phyloP scores from a whole-genome alignment of 2,888 invertebrate species.

The Drosophila peninsularis region DNA sequence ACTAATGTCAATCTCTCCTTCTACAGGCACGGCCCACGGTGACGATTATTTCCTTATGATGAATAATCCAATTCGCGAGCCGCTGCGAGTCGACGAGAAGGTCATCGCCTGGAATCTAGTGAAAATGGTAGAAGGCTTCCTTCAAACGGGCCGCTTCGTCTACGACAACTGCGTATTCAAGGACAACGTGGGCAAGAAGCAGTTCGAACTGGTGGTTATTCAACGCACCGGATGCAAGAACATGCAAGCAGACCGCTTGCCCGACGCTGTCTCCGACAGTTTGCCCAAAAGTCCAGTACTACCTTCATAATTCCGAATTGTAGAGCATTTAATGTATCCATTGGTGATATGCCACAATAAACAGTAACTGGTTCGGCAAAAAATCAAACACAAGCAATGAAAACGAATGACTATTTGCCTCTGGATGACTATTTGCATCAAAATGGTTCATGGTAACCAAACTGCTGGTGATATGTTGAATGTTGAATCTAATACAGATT shows the following conservation, averaged over 20 bases:
- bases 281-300: not conserved
- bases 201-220: slow-evolving; percentile 59
- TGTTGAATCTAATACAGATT: too few species aligned
- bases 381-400: not conserved
- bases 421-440: too few species aligned
- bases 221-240: slow-evolving; percentile 52
- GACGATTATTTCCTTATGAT: slow-evolving; percentile 77
- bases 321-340: not conserved
- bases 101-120: slow-evolving; percentile 63
- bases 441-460: too few species aligned
- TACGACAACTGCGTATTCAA: slow-evolving; percentile 70
- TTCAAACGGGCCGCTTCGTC: slow-evolving; percentile 28
- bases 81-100: slow-evolving; percentile 49
- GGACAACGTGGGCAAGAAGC: slow-evolving; percentile 53
- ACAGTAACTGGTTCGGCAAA: not conserved
- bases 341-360: not conserved
- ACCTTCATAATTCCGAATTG: not conserved
- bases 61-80: slow-evolving; percentile 14
- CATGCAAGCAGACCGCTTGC: slow-evolving; percentile 14
- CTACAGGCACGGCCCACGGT: slow-evolving; percentile 72
- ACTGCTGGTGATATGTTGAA: too few species aligned
- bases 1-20: not conserved
- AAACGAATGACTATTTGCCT: too few species aligned
- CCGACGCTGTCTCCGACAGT: slow-evolving; percentile 6
- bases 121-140: slow-evolving; percentile 73